Percentiles rank a stretch among this genome's conserved stretches.
Evolutionary conservation across 2,113 vertebrate species (phyloP).

Genomic region (Opisthocomus hoazin): DNA sequence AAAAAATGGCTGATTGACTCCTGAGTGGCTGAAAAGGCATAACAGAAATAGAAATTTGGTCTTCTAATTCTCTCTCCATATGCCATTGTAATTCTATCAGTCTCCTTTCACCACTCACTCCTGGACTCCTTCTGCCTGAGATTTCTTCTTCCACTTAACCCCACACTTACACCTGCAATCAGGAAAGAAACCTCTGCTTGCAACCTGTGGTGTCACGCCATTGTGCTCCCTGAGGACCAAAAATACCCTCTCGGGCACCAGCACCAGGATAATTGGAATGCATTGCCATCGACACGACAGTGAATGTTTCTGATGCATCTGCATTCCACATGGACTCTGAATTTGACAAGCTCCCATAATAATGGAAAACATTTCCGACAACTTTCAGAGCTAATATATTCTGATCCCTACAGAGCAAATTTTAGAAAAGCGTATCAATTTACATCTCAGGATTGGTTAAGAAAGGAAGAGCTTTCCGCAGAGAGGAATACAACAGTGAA

Average conservation of each 20-base stretch:
- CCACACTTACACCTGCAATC: neutral
- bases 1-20: conserved; percentile 16
- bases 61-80: neutral
- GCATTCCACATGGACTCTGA: conserved; percentile 19
- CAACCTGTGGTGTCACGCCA: neutral
- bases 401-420: conserved; percentile 39
- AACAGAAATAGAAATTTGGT: neutral
- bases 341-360: conserved; percentile 25
- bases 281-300: neutral
- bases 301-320: neutral
- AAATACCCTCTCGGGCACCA: neutral
- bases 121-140: neutral
- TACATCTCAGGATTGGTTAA: neutral
- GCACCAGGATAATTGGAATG: neutral
- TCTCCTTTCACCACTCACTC: neutral
- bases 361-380: conserved; percentile 20
- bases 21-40: neutral
- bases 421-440: conserved; percentile 19
- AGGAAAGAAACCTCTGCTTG: neutral
- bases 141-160: neutral
- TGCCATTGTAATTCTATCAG: conserved; percentile 23
- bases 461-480: neutral
- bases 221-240: neutral
- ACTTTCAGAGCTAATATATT: conserved; percentile 47
- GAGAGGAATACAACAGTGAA: neutral